A percentile compares a stretch with the other conserved stretches of the same genome.
These are phyloP conservation scores for Phania funesta DNA, from an alignment of 2,888 invertebrate species.

Conservation along the genomic window DNA sequence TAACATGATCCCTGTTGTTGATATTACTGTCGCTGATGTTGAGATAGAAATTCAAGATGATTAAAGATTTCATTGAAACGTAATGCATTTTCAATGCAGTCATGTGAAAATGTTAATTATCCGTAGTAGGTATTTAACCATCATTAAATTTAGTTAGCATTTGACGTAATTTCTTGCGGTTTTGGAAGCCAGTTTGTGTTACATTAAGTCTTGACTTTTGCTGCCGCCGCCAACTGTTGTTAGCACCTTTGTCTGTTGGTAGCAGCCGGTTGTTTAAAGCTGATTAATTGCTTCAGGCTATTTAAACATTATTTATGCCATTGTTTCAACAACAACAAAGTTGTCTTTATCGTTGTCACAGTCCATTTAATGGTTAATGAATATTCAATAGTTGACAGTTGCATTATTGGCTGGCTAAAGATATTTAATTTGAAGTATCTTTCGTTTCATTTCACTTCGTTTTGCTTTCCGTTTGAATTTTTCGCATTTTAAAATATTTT, in stretches of 20 bases:
- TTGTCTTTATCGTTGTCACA: conserved; percentile 31
- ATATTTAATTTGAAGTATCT: conserved; percentile 19
- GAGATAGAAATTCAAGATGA: conserved; percentile 23
- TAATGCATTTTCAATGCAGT: conserved; percentile 54
- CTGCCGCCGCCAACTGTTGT: conserved; percentile 9
- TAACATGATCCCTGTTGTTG: background rate
- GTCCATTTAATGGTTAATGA: conserved; percentile 45
- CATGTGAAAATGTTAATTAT: conserved; percentile 65
- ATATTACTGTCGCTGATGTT: background rate
- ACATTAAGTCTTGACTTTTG: background rate
- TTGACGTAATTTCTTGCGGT: conserved; percentile 6
- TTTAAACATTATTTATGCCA: conserved; percentile 18
- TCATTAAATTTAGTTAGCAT: conserved; percentile 53
- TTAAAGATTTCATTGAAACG: conserved; percentile 35
- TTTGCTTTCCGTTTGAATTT: background rate
- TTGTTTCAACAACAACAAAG: background rate
- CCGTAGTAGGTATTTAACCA: conserved; percentile 62
- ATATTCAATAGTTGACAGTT: conserved; percentile 60
- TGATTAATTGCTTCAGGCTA: conserved; percentile 57
- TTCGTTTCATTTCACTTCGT: background rate
- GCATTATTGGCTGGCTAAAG: background rate
- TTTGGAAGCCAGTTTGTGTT: conserved; percentile 10
- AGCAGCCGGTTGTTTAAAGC: background rate
- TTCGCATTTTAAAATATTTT: conserved; percentile 15
- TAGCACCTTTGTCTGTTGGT: conserved; percentile 48